Evolutionary conservation across 2,113 vertebrate genomes (phyloP).

Genomic region (Hippopotamus amphibius): DNA sequence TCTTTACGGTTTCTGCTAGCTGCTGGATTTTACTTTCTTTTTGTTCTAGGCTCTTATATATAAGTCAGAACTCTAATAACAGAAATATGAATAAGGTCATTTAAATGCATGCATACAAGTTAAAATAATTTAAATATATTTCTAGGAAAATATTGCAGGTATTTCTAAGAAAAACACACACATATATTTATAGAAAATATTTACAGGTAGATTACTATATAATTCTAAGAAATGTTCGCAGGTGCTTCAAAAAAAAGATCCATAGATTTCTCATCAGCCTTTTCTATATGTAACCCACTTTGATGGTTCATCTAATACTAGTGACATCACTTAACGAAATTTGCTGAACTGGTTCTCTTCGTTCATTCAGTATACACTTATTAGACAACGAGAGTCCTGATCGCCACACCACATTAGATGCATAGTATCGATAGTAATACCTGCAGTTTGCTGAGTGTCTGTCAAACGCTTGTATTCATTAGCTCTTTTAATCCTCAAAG

Average conservation of each 20-base stretch:
- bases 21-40: conserved; percentile 92
- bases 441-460: neutral
- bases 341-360: neutral
- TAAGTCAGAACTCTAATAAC: conserved; percentile 89
- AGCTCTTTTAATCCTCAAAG: neutral
- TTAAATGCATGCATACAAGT: neutral
- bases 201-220: neutral
- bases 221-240: conserved; percentile 25
- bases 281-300: neutral
- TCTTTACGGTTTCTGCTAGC: conserved; percentile 87
- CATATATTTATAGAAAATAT: neutral
- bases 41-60: conserved; percentile 88
- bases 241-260: neutral
- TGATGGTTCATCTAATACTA: neutral
- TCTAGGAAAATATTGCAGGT: neutral
- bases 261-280: neutral
- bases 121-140: neutral
- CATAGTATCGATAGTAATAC: neutral
- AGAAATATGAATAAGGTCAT: conserved; percentile 22
- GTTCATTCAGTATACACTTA: neutral
- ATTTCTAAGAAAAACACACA: neutral
- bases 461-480: neutral
- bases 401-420: neutral
- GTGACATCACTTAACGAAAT: neutral
- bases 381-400: too few species aligned